Evolutionary conservation across 2,113 vertebrate species (phyloP), one percentile per base, ranked within the genome.

Genomic region (Mystacornis crossleyi): DNA sequence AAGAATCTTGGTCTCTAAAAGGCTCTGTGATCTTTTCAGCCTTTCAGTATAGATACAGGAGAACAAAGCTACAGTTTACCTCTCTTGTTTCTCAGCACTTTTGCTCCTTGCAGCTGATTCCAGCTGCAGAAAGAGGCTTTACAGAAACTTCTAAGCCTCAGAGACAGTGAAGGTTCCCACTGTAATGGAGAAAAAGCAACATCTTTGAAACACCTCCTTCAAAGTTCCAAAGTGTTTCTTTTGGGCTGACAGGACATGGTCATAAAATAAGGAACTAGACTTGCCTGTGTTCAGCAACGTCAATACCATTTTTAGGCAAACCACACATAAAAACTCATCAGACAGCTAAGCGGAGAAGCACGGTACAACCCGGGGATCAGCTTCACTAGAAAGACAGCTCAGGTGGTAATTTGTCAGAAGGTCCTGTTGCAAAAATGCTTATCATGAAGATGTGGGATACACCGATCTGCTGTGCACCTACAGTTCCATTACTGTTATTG

Each of bases 41-140:
- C 71, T 85, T 83, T 71, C 14, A 2, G 53, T 53, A 45, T 6
- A 88, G 64, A 62, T 65, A 69, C 3, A 53, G 10, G 36, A 86
- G 69, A 96, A 94, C 57, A 94, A 95, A 83, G 70, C 84, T 70
- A 82, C 87, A 93, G 79, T 88, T 95, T 96, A 87, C 87, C 74
- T 94, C 90, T 83, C 14, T 58, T 67, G 38, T 79, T 89, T 95
- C 81, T 93, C 85, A 90, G 15, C 57, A 64, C 75, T 60, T 81
- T 74, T 90, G 77, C 33, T 78, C 28, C 26, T 90, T 48, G 77
- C 42, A 70, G 79, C 73, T 89, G 79, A 57, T 83, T 94, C n/a
- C 80, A 85, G 94, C 93, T 94, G 58, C 89, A 96, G 82, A 81
- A 95, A 66, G 51, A 89, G 38, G n/a, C 69, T 92, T 92, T 77